Base-by-base conservation (phyloP, 2,888 invertebrate genomes). In the Adineta ricciae region DNA sequence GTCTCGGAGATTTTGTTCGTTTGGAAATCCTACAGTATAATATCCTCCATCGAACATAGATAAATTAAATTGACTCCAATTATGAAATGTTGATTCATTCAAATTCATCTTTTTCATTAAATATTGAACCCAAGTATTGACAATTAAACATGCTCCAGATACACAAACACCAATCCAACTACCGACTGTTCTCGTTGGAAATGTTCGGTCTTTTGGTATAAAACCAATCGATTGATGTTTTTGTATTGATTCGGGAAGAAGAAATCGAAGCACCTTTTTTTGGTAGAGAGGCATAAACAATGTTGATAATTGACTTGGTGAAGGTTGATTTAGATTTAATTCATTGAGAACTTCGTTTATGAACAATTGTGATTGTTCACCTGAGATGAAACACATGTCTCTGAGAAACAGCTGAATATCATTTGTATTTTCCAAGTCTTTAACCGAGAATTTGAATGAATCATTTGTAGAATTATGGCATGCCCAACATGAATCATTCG, bases 51-150 rank as follows among this genome's bases (percentile, higher is more conserved):
- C 41, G 38, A 73, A 73, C 73, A 73, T 73, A 1, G 41, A 73
- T 73, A 73, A 38, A 24, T 73, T 73, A 1, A 73, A 7, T 24
- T 73, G 73, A 24, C 2, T 73, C 73, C 73, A 73, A 73, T 73
- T 73, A 73, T 73, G 73, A 41, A 41, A 73, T 24, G 73, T 19
- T 46, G 46, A 24, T 73, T 38, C 0, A 21, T 38, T 73, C 38
- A 2, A 73, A 7, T 38, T 38, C 38, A 5, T 73, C 8, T 1
- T 73, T 73, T 73, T 38, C 73, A 73, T 73, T 24, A 73, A 4
- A 73, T 73, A 73, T 73, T 73, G 73, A 21, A 73, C 41, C 73
- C 73, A 73, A 24, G 73, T 73, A 38, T 73, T 73, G 36, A 73
- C 73, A 38, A 73, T 38, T 24, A 73, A 41, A 73, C 73, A 73